Conservation (phyloP, 37 sponge, comb jelly and placozoan species). For the Cliona cf. orientalis region DNA sequence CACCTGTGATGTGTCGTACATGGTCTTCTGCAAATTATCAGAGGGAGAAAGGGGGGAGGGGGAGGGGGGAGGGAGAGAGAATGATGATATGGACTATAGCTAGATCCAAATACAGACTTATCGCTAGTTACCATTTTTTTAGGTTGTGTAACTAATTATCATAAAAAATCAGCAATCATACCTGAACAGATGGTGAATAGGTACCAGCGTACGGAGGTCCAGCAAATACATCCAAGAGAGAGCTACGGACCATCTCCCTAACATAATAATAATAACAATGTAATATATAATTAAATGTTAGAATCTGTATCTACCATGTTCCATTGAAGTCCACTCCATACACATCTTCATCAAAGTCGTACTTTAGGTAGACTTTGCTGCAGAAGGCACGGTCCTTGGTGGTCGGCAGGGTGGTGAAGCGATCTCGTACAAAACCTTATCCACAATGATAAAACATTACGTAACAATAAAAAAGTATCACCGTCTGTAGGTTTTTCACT, state of each 20-base stretch:
- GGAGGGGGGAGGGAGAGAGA: neutral
- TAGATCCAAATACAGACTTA: too few relatives aligned
- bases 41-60: neutral
- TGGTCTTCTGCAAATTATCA: constrained; percentile 39
- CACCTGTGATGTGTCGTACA: constrained; percentile 44
- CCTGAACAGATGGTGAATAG: constrained; percentile 68
- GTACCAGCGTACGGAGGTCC: constrained; percentile 56
- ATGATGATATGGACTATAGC: too few relatives aligned
- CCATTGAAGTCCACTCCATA: constrained; percentile 51
- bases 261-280: neutral
- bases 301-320: constrained; percentile 28
- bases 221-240: constrained; percentile 58
- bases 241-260: constrained; percentile 19
- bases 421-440: constrained; percentile 56
- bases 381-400: constrained; percentile 50
- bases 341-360: constrained; percentile 12
- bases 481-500: neutral
- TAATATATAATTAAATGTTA: neutral
- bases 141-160: too few relatives aligned
- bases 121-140: too few relatives aligned
- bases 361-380: constrained; percentile 41
- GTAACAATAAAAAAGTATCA: neutral
- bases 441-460: neutral
- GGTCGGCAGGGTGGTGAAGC: constrained; percentile 58
- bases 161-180: neutral